A percentile compares a stretch with the other conserved stretches of the same genome.
Conservation (phyloP, 2,888 invertebrate genomes). For the Caenorhabditis sp. region DNA sequence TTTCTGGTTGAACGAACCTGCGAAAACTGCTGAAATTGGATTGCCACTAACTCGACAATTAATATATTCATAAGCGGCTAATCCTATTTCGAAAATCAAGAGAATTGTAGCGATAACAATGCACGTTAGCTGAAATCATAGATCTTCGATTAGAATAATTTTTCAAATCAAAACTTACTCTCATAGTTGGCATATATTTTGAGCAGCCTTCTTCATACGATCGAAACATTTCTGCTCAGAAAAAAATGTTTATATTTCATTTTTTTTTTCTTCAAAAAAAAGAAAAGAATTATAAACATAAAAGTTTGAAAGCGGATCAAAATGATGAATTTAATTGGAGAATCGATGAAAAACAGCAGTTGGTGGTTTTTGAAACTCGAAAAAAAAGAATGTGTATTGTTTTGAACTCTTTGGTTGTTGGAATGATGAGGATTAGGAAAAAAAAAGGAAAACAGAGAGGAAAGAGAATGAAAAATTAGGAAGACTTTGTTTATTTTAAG, state of each 20-base stretch:
- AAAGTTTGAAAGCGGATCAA: neutral
- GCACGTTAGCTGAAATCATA: constrained; percentile 21
- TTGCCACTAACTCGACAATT: constrained; percentile 27
- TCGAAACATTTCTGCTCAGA: constrained; percentile 27
- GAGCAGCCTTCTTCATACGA: constrained; percentile 32
- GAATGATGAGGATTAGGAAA: neutral
- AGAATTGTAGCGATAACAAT: constrained; percentile 26
- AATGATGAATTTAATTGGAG: neutral
- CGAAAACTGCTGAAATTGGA: constrained; percentile 31
- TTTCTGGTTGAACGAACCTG: constrained; percentile 18
- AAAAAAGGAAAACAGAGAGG: neutral
- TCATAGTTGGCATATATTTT: constrained; percentile 43
- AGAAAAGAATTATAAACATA: constrained; percentile 23
- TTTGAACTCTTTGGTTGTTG: neutral
- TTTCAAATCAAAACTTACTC: constrained; percentile 28
- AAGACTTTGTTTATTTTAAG: neutral
- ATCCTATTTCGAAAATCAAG: constrained; percentile 20
- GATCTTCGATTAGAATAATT: neutral
- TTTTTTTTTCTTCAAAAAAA: neutral
- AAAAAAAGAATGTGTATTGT: neutral
- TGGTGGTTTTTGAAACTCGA: neutral
- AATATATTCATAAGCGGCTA: constrained; percentile 34
- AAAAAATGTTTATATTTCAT: constrained; percentile 7
- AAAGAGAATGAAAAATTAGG: neutral
- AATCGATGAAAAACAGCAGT: neutral